Evolutionary conservation across 2,113 vertebrate genomes (phyloP).

Genomic region (Myiozetetes cayanensis): DNA sequence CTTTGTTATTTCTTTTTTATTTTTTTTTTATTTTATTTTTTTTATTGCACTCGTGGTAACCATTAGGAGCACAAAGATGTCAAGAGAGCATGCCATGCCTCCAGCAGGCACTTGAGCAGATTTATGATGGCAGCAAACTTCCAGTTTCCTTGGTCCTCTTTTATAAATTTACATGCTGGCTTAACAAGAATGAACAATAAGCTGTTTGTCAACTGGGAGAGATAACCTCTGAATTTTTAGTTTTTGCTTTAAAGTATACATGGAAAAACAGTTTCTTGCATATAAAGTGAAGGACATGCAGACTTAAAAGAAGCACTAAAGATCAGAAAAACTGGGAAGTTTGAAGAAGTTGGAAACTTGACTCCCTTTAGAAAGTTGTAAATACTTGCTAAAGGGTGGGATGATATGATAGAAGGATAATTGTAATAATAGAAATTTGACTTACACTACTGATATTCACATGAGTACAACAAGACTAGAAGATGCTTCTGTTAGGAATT

Average conservation of each 20-base stretch:
- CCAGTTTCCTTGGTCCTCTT: not conserved
- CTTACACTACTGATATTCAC: not conserved
- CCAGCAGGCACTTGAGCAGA: not conserved
- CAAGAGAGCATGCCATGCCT: not conserved
- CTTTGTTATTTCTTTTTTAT: not conserved
- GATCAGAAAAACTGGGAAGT: not conserved
- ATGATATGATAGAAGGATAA: not conserved
- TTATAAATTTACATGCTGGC: not conserved
- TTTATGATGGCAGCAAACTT: not conserved
- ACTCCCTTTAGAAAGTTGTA: not conserved
- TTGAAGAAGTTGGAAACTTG: not conserved
- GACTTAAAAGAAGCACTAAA: not conserved
- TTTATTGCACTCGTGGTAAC: not conserved
- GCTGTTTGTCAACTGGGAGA: not conserved
- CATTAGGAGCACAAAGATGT: not conserved
- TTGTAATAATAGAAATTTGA: not conserved
- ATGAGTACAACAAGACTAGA: not conserved
- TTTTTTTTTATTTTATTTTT: not conserved
- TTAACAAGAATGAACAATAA: not conserved
- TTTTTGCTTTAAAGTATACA: accelerated
- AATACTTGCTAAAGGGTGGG: not conserved
- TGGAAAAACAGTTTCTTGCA: not conserved
- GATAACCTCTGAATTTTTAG: not conserved
- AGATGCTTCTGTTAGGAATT: not conserved
- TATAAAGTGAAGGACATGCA: not conserved